A percentile compares a stretch with the other conserved stretches of the same genome.
Conservation (phyloP, 2,888 invertebrate species). For the Chorisops tibialis region DNA sequence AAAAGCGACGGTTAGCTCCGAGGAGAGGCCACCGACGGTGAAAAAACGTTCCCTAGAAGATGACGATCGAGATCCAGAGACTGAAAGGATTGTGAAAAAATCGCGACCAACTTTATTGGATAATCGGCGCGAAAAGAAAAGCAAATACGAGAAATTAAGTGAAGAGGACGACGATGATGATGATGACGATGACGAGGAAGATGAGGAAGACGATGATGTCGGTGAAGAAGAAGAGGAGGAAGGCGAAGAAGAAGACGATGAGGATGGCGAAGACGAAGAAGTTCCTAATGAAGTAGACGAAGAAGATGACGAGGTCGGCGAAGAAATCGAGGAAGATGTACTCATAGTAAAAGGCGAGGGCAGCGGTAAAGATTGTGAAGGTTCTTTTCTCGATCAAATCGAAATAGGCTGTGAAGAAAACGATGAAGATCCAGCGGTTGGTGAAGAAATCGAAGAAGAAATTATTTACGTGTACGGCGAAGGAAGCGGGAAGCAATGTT, state of each 20-base stretch:
- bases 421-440: conserved; percentile 45
- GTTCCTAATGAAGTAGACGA: conserved; percentile 34
- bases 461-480: conserved; percentile 67
- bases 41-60: conserved; percentile 39
- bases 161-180: conserved; percentile 38
- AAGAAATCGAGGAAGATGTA: conserved; percentile 70
- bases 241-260: conserved; percentile 39
- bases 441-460: conserved; percentile 72
- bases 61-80: conserved; percentile 35
- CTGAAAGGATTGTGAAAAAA: conserved; percentile 40
- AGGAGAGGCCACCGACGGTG: conserved; percentile 33
- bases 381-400: conserved; percentile 44
- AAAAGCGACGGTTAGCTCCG: conserved; percentile 37
- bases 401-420: conserved; percentile 3
- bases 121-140: conserved; percentile 46
- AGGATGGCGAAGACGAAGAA: conserved; percentile 31
- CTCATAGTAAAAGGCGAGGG: conserved; percentile 69
- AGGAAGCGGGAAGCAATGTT: conserved; percentile 69
- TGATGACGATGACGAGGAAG: conserved; percentile 39
- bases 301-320: conserved; percentile 54
- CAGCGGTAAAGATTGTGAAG: conserved; percentile 64
- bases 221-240: conserved; percentile 40
- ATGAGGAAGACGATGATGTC: conserved; percentile 40
- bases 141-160: conserved; percentile 44
- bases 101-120: conserved; percentile 43